These are phyloP conservation scores for Neoscelio sp. DNA, from an alignment of 2,888 invertebrate species.

Conservation along the genomic window DNA sequence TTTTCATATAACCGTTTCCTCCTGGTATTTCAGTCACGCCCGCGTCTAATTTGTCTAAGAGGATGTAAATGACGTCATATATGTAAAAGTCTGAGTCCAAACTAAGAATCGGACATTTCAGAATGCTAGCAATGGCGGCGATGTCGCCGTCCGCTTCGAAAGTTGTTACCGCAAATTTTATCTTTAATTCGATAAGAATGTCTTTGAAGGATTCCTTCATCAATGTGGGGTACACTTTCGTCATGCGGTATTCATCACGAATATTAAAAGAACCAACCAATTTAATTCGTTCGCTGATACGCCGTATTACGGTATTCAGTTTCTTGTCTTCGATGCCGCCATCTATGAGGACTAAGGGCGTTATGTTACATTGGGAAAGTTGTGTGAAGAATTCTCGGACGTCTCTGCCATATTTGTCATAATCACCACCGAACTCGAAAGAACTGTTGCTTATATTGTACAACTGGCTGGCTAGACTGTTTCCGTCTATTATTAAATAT, in stretches of 20 bases:
- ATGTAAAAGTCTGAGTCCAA: conserved; percentile 98
- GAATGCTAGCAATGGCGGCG: conserved; percentile 90
- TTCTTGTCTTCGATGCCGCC: conserved; percentile 91
- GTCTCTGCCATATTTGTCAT: conserved; percentile 89
- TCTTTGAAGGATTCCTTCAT: conserved; percentile 90
- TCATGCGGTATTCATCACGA: conserved; percentile 83
- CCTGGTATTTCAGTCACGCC: conserved; percentile 76
- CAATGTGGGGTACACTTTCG: conserved; percentile 89
- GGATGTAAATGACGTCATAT: conserved; percentile 92
- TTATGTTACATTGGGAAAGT: conserved; percentile 88
- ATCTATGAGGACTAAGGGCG: conserved; percentile 90
- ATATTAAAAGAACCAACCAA: conserved; percentile 85
- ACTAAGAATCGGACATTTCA: conserved; percentile 94
- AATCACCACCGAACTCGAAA: conserved; percentile 94
- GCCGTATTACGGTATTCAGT: conserved; percentile 86
- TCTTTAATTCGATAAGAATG: conserved; percentile 86
- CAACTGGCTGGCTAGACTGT: conserved; percentile 89
- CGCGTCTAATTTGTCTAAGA: conserved; percentile 87
- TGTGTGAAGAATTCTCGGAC: conserved; percentile 88
- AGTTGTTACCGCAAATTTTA: conserved; percentile 89
- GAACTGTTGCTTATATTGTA: conserved; percentile 87
- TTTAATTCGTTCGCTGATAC: conserved; percentile 86
- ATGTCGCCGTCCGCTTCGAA: conserved; percentile 96
- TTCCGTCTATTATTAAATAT: conserved; percentile 91
- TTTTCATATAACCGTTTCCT: conserved; percentile 82